Evolutionary conservation across 2,113 vertebrate genomes (phyloP), one percentile per base, ranked within the genome.

Genomic region (Oreochromis niloticus): DNA sequence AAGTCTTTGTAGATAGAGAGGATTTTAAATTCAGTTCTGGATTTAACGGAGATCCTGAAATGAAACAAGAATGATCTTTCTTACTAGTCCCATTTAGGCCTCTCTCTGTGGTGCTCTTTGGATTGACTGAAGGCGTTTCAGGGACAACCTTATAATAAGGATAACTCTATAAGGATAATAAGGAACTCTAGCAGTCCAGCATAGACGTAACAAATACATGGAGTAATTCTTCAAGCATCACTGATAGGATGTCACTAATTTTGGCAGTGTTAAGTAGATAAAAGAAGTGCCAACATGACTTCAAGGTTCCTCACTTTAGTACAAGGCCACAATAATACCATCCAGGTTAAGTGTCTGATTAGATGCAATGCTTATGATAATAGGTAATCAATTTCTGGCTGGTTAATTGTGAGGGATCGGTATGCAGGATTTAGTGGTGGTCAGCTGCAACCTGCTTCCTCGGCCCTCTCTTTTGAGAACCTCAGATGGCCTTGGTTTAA

Each of bases 91-190:
- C 6, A 12, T 30, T n/a, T 78, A 50, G 6, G 16, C 27, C 71
- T 50, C 43, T 13, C 1, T 1, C 24, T 75, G 1, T 19, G 43
- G 71, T 75, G n/a, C 24, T 12, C 16, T 8, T 12, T 75, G 41
- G 41, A 48, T 0, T 10, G 27, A 75, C 41, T 75, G 71, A 48
- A 48, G 9, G 14, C 4, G 19, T 32, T 32, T 75, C 43, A 32
- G 27, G 43, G 24, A 78, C 24, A 78, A 32, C 43, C 43, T 0
- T 9, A 24, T 24, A 24, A 24, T 24, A 24, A 24, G 24, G 3
- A 24, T 24, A 24, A 24, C 24, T 24, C 24, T 24, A 24, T 24
- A 24, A 24, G 24, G 24, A 24, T 50, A 78, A 19, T 50, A 32
- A 78, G 71, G 43, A 50, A 12, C 16, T 50, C 48, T 30, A 78